phyloP scores from a whole-genome alignment of 2,888 invertebrate genomes.

The Chymomyza fuscimana region DNA sequence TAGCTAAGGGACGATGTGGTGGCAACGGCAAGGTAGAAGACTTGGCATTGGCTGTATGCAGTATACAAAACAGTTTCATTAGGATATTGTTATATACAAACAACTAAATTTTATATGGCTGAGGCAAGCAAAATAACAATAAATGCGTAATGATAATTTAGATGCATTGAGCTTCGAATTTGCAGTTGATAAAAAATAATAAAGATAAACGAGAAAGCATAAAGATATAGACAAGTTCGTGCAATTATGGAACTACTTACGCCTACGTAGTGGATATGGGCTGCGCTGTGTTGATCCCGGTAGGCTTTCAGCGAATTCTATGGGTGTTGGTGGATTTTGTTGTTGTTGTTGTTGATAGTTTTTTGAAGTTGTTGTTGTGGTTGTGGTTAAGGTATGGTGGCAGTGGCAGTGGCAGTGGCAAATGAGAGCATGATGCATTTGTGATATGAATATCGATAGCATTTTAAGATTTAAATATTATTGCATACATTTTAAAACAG shows the following conservation, averaged over 20 bases:
- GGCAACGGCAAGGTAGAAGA: slow-evolving; percentile 91
- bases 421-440: slow-evolving; percentile 19
- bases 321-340: slow-evolving; percentile 54
- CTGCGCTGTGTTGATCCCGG: slow-evolving; percentile 91
- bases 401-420: slow-evolving; percentile 11
- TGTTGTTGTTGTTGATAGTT: slow-evolving; percentile 25
- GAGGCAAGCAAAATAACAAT: slow-evolving; percentile 12
- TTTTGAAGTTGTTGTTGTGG: slow-evolving; percentile 26
- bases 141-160: slow-evolving; percentile 12
- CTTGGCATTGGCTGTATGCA: slow-evolving; percentile 84
- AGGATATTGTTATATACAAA: neutral
- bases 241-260: slow-evolving; percentile 83
- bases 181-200: slow-evolving; percentile 6
- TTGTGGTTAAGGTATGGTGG: slow-evolving; percentile 18
- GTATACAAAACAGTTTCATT: too few relatives aligned
- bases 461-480: slow-evolving; percentile 46
- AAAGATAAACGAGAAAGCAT: too few relatives aligned
- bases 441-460: slow-evolving; percentile 46
- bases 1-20: slow-evolving; percentile 84
- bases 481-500: slow-evolving; percentile 26
- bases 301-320: slow-evolving; percentile 93
- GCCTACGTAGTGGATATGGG: slow-evolving; percentile 90
- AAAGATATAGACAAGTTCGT: slow-evolving; percentile 41
- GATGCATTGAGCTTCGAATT: slow-evolving; percentile 13
- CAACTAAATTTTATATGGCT: neutral